Percentiles rank a stretch among this genome's conserved stretches.
Evolutionary conservation across 2,113 vertebrate species (phyloP).

Genomic region (Passer domesticus): DNA sequence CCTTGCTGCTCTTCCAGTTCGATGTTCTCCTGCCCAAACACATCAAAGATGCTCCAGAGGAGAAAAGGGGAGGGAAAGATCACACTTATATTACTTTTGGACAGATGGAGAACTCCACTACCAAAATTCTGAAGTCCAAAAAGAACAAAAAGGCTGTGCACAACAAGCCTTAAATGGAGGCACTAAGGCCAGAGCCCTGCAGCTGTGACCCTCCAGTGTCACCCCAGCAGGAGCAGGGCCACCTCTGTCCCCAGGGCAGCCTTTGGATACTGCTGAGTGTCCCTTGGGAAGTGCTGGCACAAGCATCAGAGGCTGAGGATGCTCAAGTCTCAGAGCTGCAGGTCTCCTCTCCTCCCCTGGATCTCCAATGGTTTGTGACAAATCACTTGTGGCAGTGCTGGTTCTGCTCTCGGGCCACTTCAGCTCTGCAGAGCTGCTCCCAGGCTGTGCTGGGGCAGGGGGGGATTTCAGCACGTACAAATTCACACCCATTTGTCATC

Average conservation of each 20-base stretch:
- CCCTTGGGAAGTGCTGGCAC: background rate
- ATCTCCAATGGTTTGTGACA: background rate
- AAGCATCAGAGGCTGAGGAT: fast-evolving
- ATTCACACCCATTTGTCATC: background rate
- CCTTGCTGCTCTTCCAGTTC: background rate
- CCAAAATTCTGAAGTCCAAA: fast-evolving
- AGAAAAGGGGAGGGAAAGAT: background rate
- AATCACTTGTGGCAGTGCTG: background rate
- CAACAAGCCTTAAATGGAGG: background rate
- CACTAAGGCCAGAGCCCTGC: fast-evolving
- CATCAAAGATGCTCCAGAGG: background rate
- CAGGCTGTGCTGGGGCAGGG: background rate
- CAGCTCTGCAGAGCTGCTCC: background rate
- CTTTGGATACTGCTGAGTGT: background rate
- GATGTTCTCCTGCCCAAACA: background rate
- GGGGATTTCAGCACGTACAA: background rate
- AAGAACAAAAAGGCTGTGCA: background rate
- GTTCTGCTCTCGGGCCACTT: background rate
- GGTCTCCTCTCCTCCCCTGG: background rate
- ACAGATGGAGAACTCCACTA: background rate
- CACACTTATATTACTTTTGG: background rate
- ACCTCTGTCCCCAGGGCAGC: background rate
- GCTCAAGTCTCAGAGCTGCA: background rate
- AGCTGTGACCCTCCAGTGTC: background rate
- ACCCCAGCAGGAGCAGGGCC: background rate